Evolutionary conservation across 2,888 invertebrate species (phyloP), one percentile per base, ranked within the genome.

Genomic region (Cinara cedri): DNA sequence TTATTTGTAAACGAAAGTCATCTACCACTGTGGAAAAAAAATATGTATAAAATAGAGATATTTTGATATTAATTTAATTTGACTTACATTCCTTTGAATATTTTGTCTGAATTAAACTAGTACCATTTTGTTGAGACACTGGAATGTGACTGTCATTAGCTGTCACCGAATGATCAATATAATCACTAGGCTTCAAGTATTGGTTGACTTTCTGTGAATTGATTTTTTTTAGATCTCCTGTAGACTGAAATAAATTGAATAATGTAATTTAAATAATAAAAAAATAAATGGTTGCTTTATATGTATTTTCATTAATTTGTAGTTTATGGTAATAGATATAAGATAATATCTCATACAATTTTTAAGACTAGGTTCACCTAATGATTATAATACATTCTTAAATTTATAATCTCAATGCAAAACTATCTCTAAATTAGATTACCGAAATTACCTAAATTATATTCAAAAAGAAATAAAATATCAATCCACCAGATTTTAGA

Each of bases 1-100:
- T 76, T 57, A 76, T 68, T 66, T 76, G 68, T 11, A 57, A 49
- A 68, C 68, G 57, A 42, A 76, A 68, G 10, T 57, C 76, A 34
- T 57, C 19, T 19, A 57, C 46, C 14, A 14, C 66, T 75, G n/a
- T 21, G n/a, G 44, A 75, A 66, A 19, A 34, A 16, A 66, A 14
- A 21, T 0, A 14, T 0, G 8, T 24, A 46, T 26, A 19, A n/a
- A 72, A 21, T 8, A 24, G 9, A 14, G 14, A n/a, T 26, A 3
- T 14, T 11, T 21, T 6, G 6, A 1, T 46, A 3, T 60, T 72
- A n/a, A 44, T 44, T 19, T n/a, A 42, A 19, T 19, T 42, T 16
- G 8, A 74, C 62, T n/a, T 3, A 74, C 72, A 21, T 34, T 74
- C 62, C 11, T 74, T 63, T 34, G 42, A 10, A 19, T 11, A 42